Conservation (phyloP, 1,140 invertebrate genomes). For the Adoxophyes honmai region DNA sequence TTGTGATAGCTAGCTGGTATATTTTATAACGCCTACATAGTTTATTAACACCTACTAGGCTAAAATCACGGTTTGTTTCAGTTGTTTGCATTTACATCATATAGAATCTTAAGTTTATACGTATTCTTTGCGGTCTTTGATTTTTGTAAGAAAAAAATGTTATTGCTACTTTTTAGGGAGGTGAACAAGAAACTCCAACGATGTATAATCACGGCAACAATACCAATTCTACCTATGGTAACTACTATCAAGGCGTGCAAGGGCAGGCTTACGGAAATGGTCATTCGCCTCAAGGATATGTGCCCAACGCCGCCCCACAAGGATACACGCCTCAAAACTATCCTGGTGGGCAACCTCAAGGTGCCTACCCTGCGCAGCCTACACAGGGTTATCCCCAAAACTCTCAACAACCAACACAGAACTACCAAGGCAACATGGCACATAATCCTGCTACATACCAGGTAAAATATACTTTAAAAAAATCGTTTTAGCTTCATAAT, state of each 20-base stretch:
- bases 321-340: slow-evolving; percentile 67
- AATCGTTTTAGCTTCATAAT: too few species aligned
- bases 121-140: too few species aligned
- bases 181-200: slow-evolving; percentile 64
- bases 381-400: slow-evolving; percentile 56
- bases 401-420: slow-evolving; percentile 63
- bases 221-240: slow-evolving; percentile 75
- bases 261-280: slow-evolving; percentile 76
- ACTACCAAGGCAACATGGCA: slow-evolving; percentile 59
- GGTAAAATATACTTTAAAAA: slow-evolving; percentile 27
- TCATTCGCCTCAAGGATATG: slow-evolving; percentile 67
- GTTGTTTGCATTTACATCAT: too few species aligned
- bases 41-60: too few species aligned
- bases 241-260: slow-evolving; percentile 80
- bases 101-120: too few species aligned
- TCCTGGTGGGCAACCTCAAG: slow-evolving; percentile 58
- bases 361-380: slow-evolving; percentile 47
- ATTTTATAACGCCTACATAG: too few species aligned
- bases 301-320: slow-evolving; percentile 62
- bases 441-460: slow-evolving; percentile 59
- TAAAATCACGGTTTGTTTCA: too few species aligned
- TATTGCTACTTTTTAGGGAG: slow-evolving; percentile 39
- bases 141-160: too few species aligned
- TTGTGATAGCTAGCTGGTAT: too few species aligned
- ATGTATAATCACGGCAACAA: slow-evolving; percentile 68